Conservation (phyloP, 2,797 vertebrate species). For the Synanceia verrucosa region DNA sequence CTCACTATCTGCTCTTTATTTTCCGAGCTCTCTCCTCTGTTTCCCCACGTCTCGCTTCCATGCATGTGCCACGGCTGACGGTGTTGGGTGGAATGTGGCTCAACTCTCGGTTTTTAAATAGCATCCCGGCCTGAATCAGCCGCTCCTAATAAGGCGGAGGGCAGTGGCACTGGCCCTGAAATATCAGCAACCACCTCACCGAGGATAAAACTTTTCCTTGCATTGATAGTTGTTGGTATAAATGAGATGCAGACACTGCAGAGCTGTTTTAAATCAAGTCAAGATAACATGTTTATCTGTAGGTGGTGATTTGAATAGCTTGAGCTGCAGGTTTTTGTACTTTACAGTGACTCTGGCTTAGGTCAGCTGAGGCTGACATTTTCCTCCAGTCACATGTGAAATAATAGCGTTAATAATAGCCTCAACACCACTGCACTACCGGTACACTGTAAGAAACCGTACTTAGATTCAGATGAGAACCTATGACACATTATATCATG, state of each 20-base stretch:
- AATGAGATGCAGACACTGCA: neutral
- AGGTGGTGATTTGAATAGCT: neutral
- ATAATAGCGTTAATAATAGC: neutral
- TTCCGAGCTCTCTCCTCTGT: neutral
- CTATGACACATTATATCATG: neutral
- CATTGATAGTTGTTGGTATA: slow-evolving; percentile 19
- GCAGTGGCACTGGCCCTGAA: slow-evolving; percentile 69
- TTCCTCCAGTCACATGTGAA: neutral
- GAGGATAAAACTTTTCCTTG: slow-evolving; percentile 61
- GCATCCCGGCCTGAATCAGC: slow-evolving; percentile 70
- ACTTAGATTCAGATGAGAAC: neutral
- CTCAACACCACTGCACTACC: neutral
- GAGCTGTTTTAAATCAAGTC: slow-evolving; percentile 9
- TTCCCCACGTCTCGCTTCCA: slow-evolving; percentile 43
- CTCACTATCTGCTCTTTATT: neutral
- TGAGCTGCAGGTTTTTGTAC: slow-evolving; percentile 20
- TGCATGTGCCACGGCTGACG: slow-evolving; percentile 52
- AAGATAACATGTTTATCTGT: slow-evolving; percentile 2
- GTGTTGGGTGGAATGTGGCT: slow-evolving; percentile 76
- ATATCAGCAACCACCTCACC: slow-evolving; percentile 73
- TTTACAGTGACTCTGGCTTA: neutral
- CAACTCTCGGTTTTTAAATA: slow-evolving; percentile 84
- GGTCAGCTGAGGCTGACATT: slow-evolving; percentile 6
- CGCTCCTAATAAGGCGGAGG: slow-evolving; percentile 82
- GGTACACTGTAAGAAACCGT: neutral